Base-by-base conservation (phyloP, 2,797 vertebrate species). In the Lutjanus argentimaculatus region DNA sequence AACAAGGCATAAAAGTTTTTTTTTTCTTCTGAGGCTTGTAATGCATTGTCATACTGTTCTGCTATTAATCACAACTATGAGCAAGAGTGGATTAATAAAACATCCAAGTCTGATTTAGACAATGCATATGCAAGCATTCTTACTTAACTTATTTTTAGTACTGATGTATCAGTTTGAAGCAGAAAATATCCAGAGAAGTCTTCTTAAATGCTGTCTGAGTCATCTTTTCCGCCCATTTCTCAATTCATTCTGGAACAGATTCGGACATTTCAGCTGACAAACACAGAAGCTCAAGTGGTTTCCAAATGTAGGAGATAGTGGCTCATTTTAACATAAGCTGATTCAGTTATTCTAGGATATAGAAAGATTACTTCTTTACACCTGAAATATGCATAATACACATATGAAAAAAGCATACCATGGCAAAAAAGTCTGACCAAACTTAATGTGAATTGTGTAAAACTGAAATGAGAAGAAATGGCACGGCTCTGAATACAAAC, bases 71-170 rank as follows among this genome's bases (percentile, higher is more conserved):
- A 40, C 10, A 49, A 19, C 45, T 64, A n/a, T 69, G 36, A 11
- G 36, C 25, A 22, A 45, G 45, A 57, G 56, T 72, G 14, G 25
- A 76, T 52, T 51, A 58, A 65, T 57, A 40, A 45, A 40, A 25
- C 11, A 17, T 25, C 43, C 17, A 30, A 46, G 40, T 9, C 16
- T 19, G 12, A 74, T 66, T 55, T 43, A 7, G 16, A 42, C 8
- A 53, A 19, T 48, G 42, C 16, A 7, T 1, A n/a, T 45, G 13
- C 43, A 65, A 59, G 25, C 8, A 36, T 6, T 14, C 36, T 42
- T 30, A 19, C 25, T 70, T 48, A 45, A 48, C 11, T 14, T 56
- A 12, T n/a, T 22, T 4, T 4, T 49, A 52, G 12, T 16, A 45
- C 36, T n/a, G 49, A 42, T 36, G 5, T 57, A 36, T 45, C 30